Percentiles rank a stretch among this genome's conserved stretches.
phyloP scores from a whole-genome alignment of 2,797 vertebrate species.

The Oceanodroma leucorhoa region DNA sequence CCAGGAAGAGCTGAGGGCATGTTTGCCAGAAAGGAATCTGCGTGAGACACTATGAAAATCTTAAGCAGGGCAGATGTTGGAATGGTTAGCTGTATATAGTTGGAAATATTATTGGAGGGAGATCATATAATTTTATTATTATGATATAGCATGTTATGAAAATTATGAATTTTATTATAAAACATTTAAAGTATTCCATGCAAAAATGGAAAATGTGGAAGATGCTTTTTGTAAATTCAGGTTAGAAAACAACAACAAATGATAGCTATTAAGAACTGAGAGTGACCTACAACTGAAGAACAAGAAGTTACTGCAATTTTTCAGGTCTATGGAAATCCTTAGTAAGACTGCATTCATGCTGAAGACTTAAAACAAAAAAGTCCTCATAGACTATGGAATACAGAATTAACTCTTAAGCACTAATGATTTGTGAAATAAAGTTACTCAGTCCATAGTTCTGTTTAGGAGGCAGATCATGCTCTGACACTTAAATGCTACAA shows the following conservation, averaged over 20 bases:
- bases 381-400: rapidly evolving
- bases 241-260: not conserved
- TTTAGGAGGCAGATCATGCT: not conserved
- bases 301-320: not conserved
- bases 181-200: not conserved
- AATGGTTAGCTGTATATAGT: not conserved
- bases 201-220: not conserved
- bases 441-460: not conserved
- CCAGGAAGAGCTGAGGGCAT: not conserved
- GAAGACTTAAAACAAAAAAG: not conserved
- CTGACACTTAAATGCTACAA: too few relatives aligned
- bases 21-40: not conserved
- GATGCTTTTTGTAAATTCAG: not conserved
- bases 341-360: not conserved
- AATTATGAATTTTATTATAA: not conserved
- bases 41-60: not conserved
- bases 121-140: not conserved
- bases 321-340: not conserved
- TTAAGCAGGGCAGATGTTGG: not conserved
- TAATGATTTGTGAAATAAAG: not conserved
- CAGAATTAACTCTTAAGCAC: not conserved
- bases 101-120: not conserved
- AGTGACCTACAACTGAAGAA: not conserved
- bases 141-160: not conserved
- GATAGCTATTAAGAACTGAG: not conserved